Evolutionary conservation across 2,113 vertebrate genomes (phyloP), one percentile per base, ranked within the genome.

Genomic region (Hassar affinis): DNA sequence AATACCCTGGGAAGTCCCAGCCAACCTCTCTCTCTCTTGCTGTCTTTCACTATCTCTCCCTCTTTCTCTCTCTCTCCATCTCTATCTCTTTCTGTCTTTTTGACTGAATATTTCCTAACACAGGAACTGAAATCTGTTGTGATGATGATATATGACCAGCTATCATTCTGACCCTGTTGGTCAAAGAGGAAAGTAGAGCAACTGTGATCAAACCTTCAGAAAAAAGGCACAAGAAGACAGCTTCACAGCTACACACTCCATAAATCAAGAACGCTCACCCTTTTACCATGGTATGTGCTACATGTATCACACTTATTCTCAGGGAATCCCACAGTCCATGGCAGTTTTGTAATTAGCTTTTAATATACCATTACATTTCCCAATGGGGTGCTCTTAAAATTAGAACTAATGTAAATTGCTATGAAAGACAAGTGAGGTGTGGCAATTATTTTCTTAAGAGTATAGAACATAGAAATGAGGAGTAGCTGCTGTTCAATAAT

Each of bases 401-500:
- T 45, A 68, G 75, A 72, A 76, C 35, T 33, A 18, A 72, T n/a
- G 56, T 93, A 85, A 87, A 88, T 92, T 93, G 83, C 86, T 91
- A 91, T 93, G 90, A 90, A 91, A 93, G 92, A 93, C 88, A 93
- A 94, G 92, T 91, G 92, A 87, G 59, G 57, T 91, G 88, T 93
- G 90, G 91, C 95, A 95, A 95, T 95, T 95, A 95, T 91, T 93
- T 90, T 93, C 88, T 82, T 93, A 83, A 93, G 86, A 89, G 92
- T 49, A 66, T 6, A 30, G 27, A 62, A 4, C 4, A 88, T 93
- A 93, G 92, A 95, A 95, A 94, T 96, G 94, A 94, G 92, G 89
- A 93, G 91, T 91, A 94, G 93, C 95, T 94, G 94, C 91, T 95
- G 92, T 86, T 95, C 93, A 95, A 93, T 94, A 95, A 93, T 95